Conservation (phyloP, 2,888 invertebrate species). For the Limenitis camilla region DNA sequence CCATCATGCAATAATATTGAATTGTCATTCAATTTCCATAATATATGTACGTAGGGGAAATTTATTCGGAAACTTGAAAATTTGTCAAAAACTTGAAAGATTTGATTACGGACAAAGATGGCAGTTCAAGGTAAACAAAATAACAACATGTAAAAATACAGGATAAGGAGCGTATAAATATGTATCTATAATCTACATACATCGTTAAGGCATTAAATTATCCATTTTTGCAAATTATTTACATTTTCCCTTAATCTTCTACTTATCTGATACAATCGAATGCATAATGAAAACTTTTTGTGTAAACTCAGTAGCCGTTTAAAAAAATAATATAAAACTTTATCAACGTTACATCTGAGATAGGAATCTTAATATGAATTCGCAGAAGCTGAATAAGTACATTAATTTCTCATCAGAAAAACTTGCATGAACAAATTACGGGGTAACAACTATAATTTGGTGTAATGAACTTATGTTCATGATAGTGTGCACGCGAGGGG, state of each 20-base stretch:
- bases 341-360: constrained; percentile 20
- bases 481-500: constrained; percentile 46
- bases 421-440: constrained; percentile 51
- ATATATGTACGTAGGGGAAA: no score
- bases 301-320: constrained; percentile 15
- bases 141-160: no score
- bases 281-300: constrained; percentile 10
- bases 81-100: no score
- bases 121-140: no score
- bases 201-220: no score
- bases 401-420: constrained; percentile 45
- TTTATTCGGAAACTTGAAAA: no score
- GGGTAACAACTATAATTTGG: constrained; percentile 52
- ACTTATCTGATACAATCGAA: constrained; percentile 1
- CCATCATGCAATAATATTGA: no score
- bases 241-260: not conserved
- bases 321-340: constrained; percentile 18
- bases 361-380: constrained; percentile 23
- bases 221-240: no score
- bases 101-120: no score
- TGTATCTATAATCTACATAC: no score
- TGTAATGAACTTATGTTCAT: constrained; percentile 48
- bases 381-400: constrained; percentile 28
- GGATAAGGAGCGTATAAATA: no score
- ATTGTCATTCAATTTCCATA: no score